These are phyloP conservation scores for Leptothorax acervorum DNA, from an alignment of 2,888 invertebrate genomes.

Conservation along the genomic window DNA sequence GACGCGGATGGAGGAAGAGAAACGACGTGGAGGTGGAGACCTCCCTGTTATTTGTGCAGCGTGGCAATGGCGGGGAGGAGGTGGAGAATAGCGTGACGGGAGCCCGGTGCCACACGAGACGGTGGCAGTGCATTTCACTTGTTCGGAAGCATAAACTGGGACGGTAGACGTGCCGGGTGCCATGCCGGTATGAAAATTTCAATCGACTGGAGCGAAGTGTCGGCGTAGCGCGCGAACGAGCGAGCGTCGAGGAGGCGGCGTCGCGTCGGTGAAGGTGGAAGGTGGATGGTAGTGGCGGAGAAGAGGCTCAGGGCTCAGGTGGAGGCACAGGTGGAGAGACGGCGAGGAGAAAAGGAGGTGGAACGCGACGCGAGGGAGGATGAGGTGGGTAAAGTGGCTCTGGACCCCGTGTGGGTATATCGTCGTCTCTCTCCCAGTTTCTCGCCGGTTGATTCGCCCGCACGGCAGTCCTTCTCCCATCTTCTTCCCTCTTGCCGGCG, in stretches of 20 bases:
- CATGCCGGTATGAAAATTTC: slow-evolving; percentile 81
- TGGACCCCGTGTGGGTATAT: slow-evolving; percentile 68
- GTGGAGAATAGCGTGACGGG: slow-evolving; percentile 34
- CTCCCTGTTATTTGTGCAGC: slow-evolving; percentile 4
- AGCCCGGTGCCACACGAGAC: slow-evolving; percentile 54
- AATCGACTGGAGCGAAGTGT: slow-evolving; percentile 77
- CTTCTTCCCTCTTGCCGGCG: slow-evolving; percentile 45
- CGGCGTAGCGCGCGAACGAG: slow-evolving; percentile 61
- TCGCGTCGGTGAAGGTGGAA: slow-evolving; percentile 59
- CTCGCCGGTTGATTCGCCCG: slow-evolving; percentile 48
- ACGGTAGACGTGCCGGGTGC: slow-evolving; percentile 75
- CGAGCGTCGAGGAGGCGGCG: slow-evolving; percentile 53
- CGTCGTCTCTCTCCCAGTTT: slow-evolving; percentile 51
- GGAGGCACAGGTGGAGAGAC: slow-evolving; percentile 48
- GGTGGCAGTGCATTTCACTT: slow-evolving; percentile 69
- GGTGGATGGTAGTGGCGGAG: slow-evolving; percentile 60
- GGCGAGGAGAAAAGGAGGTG: slow-evolving; percentile 17
- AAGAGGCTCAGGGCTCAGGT: slow-evolving; percentile 68
- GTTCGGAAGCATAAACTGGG: slow-evolving; percentile 76
- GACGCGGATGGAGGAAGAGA: slow-evolving; percentile 14
- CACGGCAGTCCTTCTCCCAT: slow-evolving; percentile 38
- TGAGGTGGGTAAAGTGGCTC: slow-evolving; percentile 73
- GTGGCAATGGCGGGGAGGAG: slow-evolving; percentile 11
- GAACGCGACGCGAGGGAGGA: slow-evolving; percentile 47
- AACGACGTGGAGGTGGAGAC: slow-evolving; percentile 16